phyloP scores from a whole-genome alignment of 2,888 invertebrate species.

The Dryobota labecula region DNA sequence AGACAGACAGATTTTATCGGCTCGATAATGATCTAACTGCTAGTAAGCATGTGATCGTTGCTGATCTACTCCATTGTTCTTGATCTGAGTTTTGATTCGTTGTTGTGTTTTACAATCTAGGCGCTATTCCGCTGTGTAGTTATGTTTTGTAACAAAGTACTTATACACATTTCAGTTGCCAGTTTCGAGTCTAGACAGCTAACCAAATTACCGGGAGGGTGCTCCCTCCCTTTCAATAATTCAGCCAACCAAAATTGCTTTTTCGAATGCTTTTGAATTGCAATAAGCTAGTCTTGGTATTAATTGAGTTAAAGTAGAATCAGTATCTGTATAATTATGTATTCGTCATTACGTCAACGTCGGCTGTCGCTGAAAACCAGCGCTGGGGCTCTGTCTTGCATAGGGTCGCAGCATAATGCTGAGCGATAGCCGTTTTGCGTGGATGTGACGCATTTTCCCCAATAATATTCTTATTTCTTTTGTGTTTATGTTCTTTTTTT shows the following conservation, averaged over 20 bases:
- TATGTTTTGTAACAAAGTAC: no score
- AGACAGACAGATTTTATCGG: constrained; percentile 10
- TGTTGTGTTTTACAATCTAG: neutral
- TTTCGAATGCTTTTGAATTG: neutral
- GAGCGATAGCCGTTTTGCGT: no score
- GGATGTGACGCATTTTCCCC: no score
- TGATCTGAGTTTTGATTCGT: constrained; percentile 6
- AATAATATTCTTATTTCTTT: no score
- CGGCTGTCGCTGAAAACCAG: no score
- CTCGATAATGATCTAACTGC: constrained; percentile 33
- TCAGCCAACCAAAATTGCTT: neutral
- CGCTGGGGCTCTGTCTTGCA: no score
- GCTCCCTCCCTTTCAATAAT: neutral
- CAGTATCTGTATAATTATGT: no score
- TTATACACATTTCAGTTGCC: neutral
- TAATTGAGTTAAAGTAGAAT: neutral
- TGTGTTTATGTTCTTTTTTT: no score
- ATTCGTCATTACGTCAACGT: no score
- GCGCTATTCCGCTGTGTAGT: neutral
- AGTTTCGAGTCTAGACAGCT: constrained; percentile 12
- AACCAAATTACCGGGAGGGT: neutral
- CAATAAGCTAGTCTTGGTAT: neutral
- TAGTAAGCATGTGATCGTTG: constrained; percentile 25
- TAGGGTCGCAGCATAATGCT: no score
- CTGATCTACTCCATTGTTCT: constrained; percentile 13